phyloP scores from a whole-genome alignment of 2,797 vertebrate genomes.

The Phoxinus dragarum region DNA sequence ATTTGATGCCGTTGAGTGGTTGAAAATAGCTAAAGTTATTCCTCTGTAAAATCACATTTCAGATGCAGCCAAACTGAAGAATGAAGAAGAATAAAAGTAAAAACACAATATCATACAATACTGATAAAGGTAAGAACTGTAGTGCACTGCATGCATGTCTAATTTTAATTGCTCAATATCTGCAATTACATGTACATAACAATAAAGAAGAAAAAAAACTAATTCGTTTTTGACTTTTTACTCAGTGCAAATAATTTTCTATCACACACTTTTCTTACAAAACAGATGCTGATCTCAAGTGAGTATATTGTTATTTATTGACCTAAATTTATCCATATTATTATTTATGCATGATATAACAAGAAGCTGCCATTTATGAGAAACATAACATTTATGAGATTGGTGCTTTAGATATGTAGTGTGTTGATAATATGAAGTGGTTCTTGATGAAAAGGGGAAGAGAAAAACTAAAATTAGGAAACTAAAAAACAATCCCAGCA shows the following conservation, averaged over 20 bases:
- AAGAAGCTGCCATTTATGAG: background rate
- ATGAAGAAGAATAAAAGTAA: conserved; percentile 41
- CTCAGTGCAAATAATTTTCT: background rate
- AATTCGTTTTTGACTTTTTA: background rate
- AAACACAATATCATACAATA: background rate
- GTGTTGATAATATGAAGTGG: background rate
- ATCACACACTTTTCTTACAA: conserved; percentile 33
- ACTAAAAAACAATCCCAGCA: background rate
- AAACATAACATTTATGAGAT: background rate
- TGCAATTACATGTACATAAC: too few relatives aligned
- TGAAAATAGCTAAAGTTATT: background rate
- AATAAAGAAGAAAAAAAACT: background rate
- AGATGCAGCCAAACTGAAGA: background rate
- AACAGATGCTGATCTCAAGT: conserved; percentile 61
- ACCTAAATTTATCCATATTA: background rate
- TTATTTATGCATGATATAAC: background rate
- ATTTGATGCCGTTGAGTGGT: background rate
- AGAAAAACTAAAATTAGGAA: background rate
- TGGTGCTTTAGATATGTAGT: background rate
- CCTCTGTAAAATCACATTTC: background rate
- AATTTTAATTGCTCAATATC: background rate
- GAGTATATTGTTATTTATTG: conserved; percentile 51
- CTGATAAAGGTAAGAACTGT: conserved; percentile 26
- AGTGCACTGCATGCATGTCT: background rate
- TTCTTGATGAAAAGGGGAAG: background rate